A percentile compares a stretch with the other conserved stretches of the same genome.
phyloP scores from a whole-genome alignment of 2,888 invertebrate species.

The Hydropsyche betteni region DNA sequence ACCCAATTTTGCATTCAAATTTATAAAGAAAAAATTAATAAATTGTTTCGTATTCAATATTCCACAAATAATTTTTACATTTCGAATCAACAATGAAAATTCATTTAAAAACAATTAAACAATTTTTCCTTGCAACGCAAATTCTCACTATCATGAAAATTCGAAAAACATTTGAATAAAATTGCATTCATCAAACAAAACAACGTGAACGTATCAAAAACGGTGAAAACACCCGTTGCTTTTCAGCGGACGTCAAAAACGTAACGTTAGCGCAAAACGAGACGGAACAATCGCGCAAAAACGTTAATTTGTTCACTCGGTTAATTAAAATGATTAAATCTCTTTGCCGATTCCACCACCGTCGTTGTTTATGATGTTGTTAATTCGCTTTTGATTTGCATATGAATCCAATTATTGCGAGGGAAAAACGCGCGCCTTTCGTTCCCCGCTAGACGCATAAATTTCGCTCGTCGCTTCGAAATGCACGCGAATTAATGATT shows the following conservation, averaged over 20 bases:
- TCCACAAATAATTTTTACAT: no score
- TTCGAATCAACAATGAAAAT: no score
- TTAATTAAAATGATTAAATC: conserved; percentile 32
- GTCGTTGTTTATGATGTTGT: background rate
- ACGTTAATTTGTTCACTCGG: conserved; percentile 26
- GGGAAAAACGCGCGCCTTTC: background rate
- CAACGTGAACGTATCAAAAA: no score
- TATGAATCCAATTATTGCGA: background rate
- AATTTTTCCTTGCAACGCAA: no score
- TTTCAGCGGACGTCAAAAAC: conserved; percentile 11
- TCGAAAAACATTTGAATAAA: no score
- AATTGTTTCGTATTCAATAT: no score
- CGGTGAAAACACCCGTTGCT: no score
- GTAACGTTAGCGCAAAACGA: conserved; percentile 12
- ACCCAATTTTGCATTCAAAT: no score
- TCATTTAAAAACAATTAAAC: no score
- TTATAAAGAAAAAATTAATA: no score
- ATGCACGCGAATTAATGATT: background rate
- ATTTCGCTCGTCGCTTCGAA: background rate
- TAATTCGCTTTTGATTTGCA: conserved; percentile 12
- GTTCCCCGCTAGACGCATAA: background rate
- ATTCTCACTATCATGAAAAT: no score
- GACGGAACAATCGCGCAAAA: conserved; percentile 16
- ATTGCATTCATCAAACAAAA: no score
- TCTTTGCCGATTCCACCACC: background rate